These are phyloP conservation scores for Eueremaeus valkanovi DNA, from an alignment of 2,888 invertebrate species.

Conservation along the genomic window DNA sequence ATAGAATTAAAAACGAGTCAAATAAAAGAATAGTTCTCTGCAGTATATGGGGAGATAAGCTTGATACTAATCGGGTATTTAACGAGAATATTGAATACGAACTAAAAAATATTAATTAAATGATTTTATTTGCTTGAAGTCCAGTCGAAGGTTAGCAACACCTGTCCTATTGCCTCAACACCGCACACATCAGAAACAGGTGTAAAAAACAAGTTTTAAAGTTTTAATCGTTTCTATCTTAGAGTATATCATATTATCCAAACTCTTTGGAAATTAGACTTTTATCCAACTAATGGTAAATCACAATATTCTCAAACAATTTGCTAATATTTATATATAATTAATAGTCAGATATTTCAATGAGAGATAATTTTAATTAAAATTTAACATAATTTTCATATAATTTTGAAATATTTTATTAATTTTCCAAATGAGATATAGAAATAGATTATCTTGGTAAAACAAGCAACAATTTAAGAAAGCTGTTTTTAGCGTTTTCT, in stretches of 20 bases:
- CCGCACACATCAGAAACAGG: conserved; percentile 11
- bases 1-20: no score
- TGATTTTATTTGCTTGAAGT: not conserved
- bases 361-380: not conserved
- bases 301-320: not conserved
- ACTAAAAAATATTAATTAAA: not conserved
- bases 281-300: no score
- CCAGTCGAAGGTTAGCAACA: not conserved
- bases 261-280: no score
- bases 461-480: no score
- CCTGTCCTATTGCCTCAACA: not conserved
- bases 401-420: no score
- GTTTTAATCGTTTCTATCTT: not conserved
- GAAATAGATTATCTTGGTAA: no score
- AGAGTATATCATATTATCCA: not conserved
- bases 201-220: conserved; percentile 9
- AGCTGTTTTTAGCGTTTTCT: no score
- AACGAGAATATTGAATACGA: not conserved
- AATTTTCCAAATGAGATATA: no score
- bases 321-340: not conserved
- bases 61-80: not conserved
- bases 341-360: not conserved
- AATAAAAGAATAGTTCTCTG: no score
- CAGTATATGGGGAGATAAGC: no score
- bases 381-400: not conserved